These are phyloP conservation scores for Cloeon dipterum DNA, from an alignment of 2,888 invertebrate species.

Conservation along the genomic window DNA sequence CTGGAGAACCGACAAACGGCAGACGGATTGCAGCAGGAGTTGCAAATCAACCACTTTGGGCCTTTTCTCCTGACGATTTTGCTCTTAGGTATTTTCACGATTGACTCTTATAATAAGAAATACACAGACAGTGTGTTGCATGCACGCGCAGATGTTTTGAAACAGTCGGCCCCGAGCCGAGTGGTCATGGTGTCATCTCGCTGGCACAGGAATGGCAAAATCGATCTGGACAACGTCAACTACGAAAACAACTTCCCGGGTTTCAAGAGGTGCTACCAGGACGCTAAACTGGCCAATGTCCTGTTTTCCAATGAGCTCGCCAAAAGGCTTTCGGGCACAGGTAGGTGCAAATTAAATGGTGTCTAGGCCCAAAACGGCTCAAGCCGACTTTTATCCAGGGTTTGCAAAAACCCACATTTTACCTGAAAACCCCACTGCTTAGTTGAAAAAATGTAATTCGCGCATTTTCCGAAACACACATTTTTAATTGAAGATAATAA, in stretches of 20 bases:
- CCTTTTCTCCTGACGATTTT: not conserved
- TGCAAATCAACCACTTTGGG: constrained; percentile 7
- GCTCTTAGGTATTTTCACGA: not conserved
- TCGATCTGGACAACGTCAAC: constrained; percentile 55
- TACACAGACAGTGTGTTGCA: too few species aligned
- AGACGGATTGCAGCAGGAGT: constrained; percentile 8
- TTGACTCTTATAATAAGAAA: too few species aligned
- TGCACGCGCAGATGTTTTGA: constrained; percentile 46
- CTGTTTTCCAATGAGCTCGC: constrained; percentile 58
- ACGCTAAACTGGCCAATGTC: constrained; percentile 67
- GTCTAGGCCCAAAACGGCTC: too few species aligned
- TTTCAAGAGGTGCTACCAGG: constrained; percentile 44
- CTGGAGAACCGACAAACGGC: constrained; percentile 6
- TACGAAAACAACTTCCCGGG: constrained; percentile 35
- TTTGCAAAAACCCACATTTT: too few species aligned
- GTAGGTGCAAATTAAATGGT: constrained; percentile 9
- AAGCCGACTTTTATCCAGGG: too few species aligned
- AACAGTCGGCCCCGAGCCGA: constrained; percentile 48
- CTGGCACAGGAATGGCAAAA: constrained; percentile 43
- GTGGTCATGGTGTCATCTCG: constrained; percentile 65
- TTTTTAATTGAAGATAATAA: too few species aligned
- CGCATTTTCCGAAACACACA: too few species aligned
- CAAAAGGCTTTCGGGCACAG: constrained; percentile 44
- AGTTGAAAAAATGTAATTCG: too few species aligned
- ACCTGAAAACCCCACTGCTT: too few species aligned